Evolutionary conservation across 2,888 invertebrate species (phyloP), one percentile per base, ranked within the genome.

Genomic region (Incurvaria masculella): DNA sequence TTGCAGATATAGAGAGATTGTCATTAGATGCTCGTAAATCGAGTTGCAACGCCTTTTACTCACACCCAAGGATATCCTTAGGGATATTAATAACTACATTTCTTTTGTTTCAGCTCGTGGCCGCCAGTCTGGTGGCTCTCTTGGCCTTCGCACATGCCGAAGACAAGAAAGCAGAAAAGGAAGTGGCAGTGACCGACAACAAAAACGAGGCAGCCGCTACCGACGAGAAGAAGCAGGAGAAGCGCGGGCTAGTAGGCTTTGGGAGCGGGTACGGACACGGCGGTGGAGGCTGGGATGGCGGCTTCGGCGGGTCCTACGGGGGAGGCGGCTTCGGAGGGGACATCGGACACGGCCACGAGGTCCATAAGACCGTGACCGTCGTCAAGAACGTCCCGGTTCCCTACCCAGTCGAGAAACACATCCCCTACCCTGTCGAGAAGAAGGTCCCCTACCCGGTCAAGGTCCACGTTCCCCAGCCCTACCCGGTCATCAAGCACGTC

Each of bases 321-420:
- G 52, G 54, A 19, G 53, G 55, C 20, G 55, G 52, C 38, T 52
- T 54, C 17, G 51, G 52, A 45, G 50, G 49, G 27, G 51, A 51
- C 46, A 56, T 55, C 21, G 53, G 56, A 23, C 64, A 65, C 43
- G 64, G 71, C 5, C 75, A 81, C 53, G 79, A 81, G 48, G 67
- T 79, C 18, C 81, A 86, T 60, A 88, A 87, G 61, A 85, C 84
- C 42, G 65, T 88, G 53, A 89, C 89, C 11, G 83, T 91, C 21
- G 82, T 88, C 55, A 89, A 88, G 71, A 88, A 85, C 54, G 83
- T 89, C 44, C 83, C 87, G 26, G 83, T 82, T 42, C 87, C 87
- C 42, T 87, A 87, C 63, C 88, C 85, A 47, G 89, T 90, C 49
- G 87, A 87, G 59, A 87, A 84, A 57, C 84, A 81, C 58, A 80